Percentiles rank a stretch among this genome's conserved stretches.
These are phyloP conservation scores for Platycercus adscitus DNA, from an alignment of 2,113 vertebrate genomes.

Conservation along the genomic window DNA sequence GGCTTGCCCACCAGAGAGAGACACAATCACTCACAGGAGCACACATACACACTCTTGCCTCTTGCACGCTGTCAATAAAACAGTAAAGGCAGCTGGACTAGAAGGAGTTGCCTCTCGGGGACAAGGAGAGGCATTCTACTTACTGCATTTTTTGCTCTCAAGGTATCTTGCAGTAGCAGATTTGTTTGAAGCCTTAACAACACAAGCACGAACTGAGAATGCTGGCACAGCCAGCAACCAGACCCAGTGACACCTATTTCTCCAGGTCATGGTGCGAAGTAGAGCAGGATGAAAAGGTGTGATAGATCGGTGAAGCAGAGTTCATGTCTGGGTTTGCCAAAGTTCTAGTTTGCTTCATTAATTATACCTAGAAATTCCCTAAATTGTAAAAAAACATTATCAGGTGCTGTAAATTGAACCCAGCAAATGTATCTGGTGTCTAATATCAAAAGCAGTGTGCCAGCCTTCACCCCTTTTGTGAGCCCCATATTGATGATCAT, in stretches of 20 bases:
- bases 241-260: not conserved
- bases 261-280: not conserved
- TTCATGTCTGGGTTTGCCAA: not conserved
- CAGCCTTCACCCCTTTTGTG: not conserved
- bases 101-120: not conserved
- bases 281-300: not conserved
- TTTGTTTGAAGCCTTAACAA: not conserved
- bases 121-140: not conserved
- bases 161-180: not conserved
- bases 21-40: not conserved
- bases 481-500: not conserved
- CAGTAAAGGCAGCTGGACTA: not conserved
- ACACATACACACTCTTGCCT: not conserved
- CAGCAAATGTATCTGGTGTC: not conserved
- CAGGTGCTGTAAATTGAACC: not conserved
- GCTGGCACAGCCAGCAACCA: not conserved
- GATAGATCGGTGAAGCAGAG: not conserved
- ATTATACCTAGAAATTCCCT: not conserved
- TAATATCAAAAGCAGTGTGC: not conserved
- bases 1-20: conserved; percentile 42
- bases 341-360: not conserved
- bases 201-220: not conserved
- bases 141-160: not conserved
- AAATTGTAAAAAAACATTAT: not conserved
- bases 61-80: not conserved